Evolutionary conservation across 2,888 invertebrate genomes (phyloP).

Genomic region (Asteroscopus sphinx): DNA sequence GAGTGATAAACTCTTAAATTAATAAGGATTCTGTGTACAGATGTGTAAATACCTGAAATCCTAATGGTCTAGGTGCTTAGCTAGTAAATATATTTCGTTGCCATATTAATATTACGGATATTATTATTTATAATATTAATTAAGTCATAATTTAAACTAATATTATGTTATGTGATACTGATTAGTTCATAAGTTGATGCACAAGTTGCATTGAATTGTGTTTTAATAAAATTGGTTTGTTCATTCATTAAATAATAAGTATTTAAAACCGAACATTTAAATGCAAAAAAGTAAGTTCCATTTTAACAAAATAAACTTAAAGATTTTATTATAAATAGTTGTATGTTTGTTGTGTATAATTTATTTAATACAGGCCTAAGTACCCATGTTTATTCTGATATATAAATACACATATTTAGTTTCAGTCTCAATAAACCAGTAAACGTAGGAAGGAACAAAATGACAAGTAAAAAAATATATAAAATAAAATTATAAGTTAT

Average conservation of each 20-base stretch:
- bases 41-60: slow-evolving; percentile 84
- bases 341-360: slow-evolving; percentile 52
- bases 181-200: slow-evolving; percentile 73
- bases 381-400: slow-evolving; percentile 42
- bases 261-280: slow-evolving; percentile 29
- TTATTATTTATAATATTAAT: slow-evolving; percentile 86
- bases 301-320: slow-evolving; percentile 36
- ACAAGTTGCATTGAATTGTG: slow-evolving; percentile 46
- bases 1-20: slow-evolving; percentile 64
- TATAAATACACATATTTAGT: slow-evolving; percentile 37
- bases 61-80: slow-evolving; percentile 87
- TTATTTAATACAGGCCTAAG: slow-evolving; percentile 49
- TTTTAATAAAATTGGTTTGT: slow-evolving; percentile 49
- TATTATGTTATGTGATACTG: slow-evolving; percentile 86
- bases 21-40: slow-evolving; percentile 81
- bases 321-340: slow-evolving; percentile 41
- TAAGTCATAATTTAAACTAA: slow-evolving; percentile 86
- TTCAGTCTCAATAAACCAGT: slow-evolving; percentile 37
- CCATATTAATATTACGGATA: slow-evolving; percentile 89
- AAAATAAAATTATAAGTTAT: slow-evolving; percentile 59
- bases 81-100: slow-evolving; percentile 88
- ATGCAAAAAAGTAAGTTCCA: slow-evolving; percentile 34
- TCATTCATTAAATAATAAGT: slow-evolving; percentile 27
- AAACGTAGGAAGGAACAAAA: slow-evolving; percentile 44
- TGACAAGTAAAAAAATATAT: slow-evolving; percentile 46